Conservation (phyloP, 2,888 invertebrate species). For the Brachypalpus laphriformis region DNA sequence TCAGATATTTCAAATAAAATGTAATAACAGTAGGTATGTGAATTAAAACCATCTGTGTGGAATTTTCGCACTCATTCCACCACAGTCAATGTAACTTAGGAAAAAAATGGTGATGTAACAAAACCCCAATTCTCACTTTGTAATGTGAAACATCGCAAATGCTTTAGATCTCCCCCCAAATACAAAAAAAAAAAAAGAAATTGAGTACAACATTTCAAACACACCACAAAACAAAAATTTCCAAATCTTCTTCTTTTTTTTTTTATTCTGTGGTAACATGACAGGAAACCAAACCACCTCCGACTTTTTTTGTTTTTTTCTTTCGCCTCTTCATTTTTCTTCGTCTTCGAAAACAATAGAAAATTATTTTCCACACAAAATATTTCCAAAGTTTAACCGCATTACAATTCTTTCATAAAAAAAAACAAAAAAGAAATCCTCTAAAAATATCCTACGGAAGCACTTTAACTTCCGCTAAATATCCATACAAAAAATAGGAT, state of each 20-base stretch:
- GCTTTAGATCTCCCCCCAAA: background rate
- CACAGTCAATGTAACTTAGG: constrained; percentile 8
- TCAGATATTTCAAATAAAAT: constrained; percentile 26
- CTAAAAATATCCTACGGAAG: constrained; percentile 28
- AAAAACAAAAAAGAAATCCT: constrained; percentile 1
- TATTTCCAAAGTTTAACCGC: constrained; percentile 62
- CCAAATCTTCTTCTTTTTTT: constrained; percentile 18
- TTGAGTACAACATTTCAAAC: constrained; percentile 28
- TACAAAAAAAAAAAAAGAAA: constrained; percentile 1
- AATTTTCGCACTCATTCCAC: constrained; percentile 15
- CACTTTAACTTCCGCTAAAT: constrained; percentile 48
- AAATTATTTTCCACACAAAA: constrained; percentile 42
- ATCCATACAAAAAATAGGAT: constrained; percentile 9
- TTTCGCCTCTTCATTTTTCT: background rate
- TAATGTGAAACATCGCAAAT: constrained; percentile 38
- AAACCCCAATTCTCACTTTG: constrained; percentile 44
- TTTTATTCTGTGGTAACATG: constrained; percentile 43
- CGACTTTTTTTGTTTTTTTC: background rate
- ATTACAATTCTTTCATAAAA: constrained; percentile 25
- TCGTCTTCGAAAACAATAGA: constrained; percentile 1
- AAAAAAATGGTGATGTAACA: background rate
- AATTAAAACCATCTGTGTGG: constrained; percentile 36
- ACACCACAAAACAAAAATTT: constrained; percentile 31
- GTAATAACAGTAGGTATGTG: constrained; percentile 4
- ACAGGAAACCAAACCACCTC: constrained; percentile 43